Evolutionary conservation across 2,797 vertebrate genomes (phyloP).

Genomic region (Gymnodraco acuticeps): DNA sequence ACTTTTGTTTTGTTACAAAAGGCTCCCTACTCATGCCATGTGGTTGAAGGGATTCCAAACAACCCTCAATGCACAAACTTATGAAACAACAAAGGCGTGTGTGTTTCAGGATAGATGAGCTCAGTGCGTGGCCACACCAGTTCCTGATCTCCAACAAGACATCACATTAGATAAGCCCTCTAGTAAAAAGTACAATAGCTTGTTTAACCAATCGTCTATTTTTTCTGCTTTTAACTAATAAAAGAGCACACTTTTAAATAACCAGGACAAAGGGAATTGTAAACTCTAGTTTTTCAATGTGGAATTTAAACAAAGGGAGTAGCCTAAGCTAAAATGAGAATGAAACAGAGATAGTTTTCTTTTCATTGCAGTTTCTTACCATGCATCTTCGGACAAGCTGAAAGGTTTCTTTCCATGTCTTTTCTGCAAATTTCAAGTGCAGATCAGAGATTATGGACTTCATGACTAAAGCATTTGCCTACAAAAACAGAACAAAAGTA

Average conservation of each 20-base stretch:
- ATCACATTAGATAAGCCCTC: slow-evolving; percentile 25
- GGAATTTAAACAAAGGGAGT: neutral
- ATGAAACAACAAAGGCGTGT: slow-evolving; percentile 59
- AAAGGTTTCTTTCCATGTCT: slow-evolving; percentile 88
- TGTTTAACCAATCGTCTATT: neutral
- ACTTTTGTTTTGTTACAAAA: slow-evolving; percentile 9
- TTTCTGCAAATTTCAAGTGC: slow-evolving; percentile 85
- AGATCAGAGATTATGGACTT: slow-evolving; percentile 77
- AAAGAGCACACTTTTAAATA: neutral
- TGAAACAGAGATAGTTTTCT: neutral
- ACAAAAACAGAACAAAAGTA: too few species aligned
- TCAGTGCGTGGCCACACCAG: slow-evolving; percentile 56
- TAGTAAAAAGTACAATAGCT: neutral
- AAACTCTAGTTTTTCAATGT: neutral
- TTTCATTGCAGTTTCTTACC: slow-evolving; percentile 75
- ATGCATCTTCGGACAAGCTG: slow-evolving; percentile 88
- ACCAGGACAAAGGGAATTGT: neutral
- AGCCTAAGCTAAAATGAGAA: neutral
- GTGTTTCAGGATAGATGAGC: slow-evolving; percentile 67
- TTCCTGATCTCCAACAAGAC: slow-evolving; percentile 37
- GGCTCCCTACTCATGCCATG: neutral
- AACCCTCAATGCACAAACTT: slow-evolving; percentile 23
- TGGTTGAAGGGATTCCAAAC: slow-evolving; percentile 24
- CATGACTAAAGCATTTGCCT: slow-evolving; percentile 35
- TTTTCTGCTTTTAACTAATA: neutral